Evolutionary conservation across 2,113 vertebrate species (phyloP).

Genomic region (Ictidomys tridecemlineatus): DNA sequence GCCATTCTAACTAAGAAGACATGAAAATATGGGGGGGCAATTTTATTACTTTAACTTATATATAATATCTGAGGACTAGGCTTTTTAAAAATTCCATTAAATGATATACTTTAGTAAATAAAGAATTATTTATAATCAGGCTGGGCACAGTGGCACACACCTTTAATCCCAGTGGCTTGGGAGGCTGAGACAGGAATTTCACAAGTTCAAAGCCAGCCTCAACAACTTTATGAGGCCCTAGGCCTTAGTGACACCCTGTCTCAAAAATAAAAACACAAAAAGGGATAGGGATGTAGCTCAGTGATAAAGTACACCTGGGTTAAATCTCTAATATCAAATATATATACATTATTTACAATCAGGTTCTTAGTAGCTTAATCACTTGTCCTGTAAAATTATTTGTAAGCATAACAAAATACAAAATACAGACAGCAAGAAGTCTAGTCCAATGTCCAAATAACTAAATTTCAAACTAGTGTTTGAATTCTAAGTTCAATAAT

Average conservation of each 20-base stretch:
- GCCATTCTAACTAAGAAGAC: not conserved
- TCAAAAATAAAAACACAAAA: too few species aligned
- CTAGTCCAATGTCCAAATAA: conserved; percentile 26
- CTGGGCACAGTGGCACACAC: too few species aligned
- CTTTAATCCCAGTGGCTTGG: too few species aligned
- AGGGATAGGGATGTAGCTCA: too few species aligned
- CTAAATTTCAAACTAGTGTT: conserved; percentile 38
- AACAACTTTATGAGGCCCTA: too few species aligned
- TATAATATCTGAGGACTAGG: not conserved
- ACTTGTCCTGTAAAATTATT: conserved; percentile 57
- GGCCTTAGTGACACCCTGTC: too few species aligned
- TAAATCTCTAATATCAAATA: too few species aligned
- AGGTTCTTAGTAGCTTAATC: conserved; percentile 19
- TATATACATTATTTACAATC: conserved; percentile 40
- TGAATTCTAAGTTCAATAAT: too few species aligned
- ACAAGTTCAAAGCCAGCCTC: too few species aligned
- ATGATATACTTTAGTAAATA: not conserved
- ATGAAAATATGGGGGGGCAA: not conserved
- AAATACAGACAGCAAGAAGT: not conserved
- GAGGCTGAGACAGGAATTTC: too few species aligned
- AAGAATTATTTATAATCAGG: conserved; percentile 31
- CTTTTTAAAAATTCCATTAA: conserved; percentile 34
- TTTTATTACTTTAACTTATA: conserved; percentile 56
- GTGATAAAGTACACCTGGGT: too few species aligned
- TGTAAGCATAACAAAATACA: conserved; percentile 1